These are phyloP conservation scores for Gasterosteus aculeatus DNA, from an alignment of 2,113 vertebrate genomes.

Conservation along the genomic window DNA sequence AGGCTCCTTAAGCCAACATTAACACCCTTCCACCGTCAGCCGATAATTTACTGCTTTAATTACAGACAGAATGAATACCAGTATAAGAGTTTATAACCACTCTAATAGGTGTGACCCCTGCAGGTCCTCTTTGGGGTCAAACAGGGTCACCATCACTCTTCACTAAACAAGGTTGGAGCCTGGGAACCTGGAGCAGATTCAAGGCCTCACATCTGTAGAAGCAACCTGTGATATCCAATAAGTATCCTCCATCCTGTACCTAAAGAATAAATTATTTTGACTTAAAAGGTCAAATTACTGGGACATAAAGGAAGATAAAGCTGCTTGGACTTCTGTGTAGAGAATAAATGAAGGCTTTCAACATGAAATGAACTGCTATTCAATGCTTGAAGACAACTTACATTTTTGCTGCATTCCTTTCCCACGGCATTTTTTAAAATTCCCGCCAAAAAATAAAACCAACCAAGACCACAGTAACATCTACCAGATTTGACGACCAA, in stretches of 20 bases:
- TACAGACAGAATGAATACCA: constrained; percentile 71
- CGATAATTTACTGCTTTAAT: constrained; percentile 79
- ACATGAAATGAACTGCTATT: constrained; percentile 20
- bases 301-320: neutral
- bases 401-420: constrained; percentile 66
- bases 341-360: neutral
- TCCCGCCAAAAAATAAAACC: constrained; percentile 42
- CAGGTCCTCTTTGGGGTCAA: constrained; percentile 55
- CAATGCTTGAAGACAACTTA: constrained; percentile 27
- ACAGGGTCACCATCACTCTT: constrained; percentile 66
- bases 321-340: neutral
- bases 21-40: constrained; percentile 69
- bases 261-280: neutral
- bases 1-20: constrained; percentile 63
- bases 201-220: neutral
- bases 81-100: constrained; percentile 58
- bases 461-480: constrained; percentile 68
- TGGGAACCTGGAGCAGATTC: constrained; percentile 36
- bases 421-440: constrained; percentile 61
- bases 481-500: constrained; percentile 59
- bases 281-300: neutral
- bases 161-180: constrained; percentile 47
- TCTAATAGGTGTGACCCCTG: constrained; percentile 63
- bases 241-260: neutral
- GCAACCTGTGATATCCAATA: constrained; percentile 4